Percentiles rank a stretch among this genome's conserved stretches.
Evolutionary conservation across 2,797 vertebrate species (phyloP).

Genomic region (Ispidina lecontei): DNA sequence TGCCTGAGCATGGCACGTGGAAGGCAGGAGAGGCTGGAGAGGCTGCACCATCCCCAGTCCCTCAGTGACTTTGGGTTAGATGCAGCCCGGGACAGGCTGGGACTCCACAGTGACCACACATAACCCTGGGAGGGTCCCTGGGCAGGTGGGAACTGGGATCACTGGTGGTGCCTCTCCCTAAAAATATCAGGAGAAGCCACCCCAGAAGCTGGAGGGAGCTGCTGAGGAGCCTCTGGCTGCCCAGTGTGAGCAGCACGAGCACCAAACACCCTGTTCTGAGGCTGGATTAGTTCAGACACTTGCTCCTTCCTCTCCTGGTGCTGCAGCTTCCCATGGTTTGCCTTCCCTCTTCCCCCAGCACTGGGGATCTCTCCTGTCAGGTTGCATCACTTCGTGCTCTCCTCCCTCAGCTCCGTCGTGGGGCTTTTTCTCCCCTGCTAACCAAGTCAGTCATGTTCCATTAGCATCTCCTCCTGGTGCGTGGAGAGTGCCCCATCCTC

Average conservation of each 20-base stretch:
- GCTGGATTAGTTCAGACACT: background rate
- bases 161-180: background rate
- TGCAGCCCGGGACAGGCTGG: background rate
- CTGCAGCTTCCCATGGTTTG: background rate
- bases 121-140: accelerated
- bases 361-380: conserved; percentile 23
- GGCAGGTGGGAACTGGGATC: accelerated
- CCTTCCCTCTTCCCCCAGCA: background rate
- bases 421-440: background rate
- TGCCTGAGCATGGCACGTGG: background rate
- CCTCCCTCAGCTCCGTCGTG: background rate
- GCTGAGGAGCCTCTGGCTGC: background rate
- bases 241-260: background rate
- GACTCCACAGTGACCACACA: no score
- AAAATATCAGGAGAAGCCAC: background rate
- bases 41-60: background rate
- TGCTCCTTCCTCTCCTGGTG: background rate
- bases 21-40: background rate
- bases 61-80: background rate
- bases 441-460: conserved; percentile 43
- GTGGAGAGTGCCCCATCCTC: background rate
- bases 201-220: background rate
- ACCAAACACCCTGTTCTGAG: background rate
- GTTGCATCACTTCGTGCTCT: background rate
- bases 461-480: conserved; percentile 13